Evolutionary conservation across 2,888 invertebrate species (phyloP).

Genomic region (Dusona sp.): DNA sequence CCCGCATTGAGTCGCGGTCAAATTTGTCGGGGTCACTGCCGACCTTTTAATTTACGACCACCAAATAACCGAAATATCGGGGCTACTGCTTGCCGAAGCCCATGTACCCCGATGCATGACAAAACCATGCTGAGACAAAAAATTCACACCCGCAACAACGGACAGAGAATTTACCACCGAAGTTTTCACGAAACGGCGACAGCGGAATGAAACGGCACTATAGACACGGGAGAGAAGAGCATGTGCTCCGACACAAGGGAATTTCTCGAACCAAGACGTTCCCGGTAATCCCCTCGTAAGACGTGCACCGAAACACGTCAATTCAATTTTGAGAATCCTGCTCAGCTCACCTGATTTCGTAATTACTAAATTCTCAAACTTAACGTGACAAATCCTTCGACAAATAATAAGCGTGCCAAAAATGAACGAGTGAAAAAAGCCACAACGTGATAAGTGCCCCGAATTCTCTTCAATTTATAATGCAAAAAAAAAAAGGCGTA

Average conservation of each 20-base stretch:
- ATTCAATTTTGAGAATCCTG: too few species aligned
- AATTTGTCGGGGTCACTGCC: constrained; percentile 36
- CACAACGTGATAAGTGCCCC: too few species aligned
- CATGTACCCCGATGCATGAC: background rate
- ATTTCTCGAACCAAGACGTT: background rate
- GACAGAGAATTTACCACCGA: background rate
- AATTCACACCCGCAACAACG: too few species aligned
- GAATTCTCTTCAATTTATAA: too few species aligned
- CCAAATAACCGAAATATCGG: background rate
- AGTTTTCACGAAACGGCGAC: too few species aligned
- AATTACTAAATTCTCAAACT: background rate
- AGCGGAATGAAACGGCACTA: too few species aligned
- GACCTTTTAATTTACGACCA: constrained; percentile 17
- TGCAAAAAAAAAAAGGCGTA: too few species aligned
- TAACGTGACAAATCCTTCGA: background rate
- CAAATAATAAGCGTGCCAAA: too few species aligned
- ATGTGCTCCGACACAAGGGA: too few species aligned
- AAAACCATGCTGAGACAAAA: background rate
- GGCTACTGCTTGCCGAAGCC: background rate
- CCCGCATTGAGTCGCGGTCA: constrained; percentile 16
- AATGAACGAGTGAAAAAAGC: too few species aligned
- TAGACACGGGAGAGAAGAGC: too few species aligned
- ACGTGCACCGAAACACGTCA: background rate
- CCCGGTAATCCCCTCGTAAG: background rate
- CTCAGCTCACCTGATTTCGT: too few species aligned